Evolutionary conservation across 2,113 vertebrate species (phyloP).

Genomic region (Eonycteris spelaea): DNA sequence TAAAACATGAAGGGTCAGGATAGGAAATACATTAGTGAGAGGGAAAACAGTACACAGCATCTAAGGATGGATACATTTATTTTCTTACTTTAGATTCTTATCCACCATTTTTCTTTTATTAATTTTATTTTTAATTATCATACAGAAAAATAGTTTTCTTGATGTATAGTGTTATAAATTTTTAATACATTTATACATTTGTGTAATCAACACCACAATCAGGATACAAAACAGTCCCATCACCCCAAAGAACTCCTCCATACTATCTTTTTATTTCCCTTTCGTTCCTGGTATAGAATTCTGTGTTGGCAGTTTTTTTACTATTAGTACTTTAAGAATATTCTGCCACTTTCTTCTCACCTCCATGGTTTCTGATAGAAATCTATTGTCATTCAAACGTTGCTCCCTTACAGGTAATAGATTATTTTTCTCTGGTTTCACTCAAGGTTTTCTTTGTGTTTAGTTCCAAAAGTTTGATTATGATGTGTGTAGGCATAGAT

Average conservation of each 20-base stretch:
- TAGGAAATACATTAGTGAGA: not conserved
- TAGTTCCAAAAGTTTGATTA: not conserved
- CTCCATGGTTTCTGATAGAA: not conserved
- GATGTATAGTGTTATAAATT: not conserved
- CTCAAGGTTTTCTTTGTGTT: not conserved
- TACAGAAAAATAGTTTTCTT: not conserved
- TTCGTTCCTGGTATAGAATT: not conserved
- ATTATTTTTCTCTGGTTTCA: not conserved
- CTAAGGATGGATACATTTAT: not conserved
- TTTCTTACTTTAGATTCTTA: not conserved
- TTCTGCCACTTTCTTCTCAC: not conserved
- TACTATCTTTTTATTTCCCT: not conserved
- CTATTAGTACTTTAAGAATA: not conserved
- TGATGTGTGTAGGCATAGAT: not conserved
- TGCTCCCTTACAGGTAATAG: not conserved
- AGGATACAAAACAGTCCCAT: not conserved
- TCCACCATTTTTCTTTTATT: not conserved
- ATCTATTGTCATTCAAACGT: not conserved
- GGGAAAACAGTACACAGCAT: not conserved
- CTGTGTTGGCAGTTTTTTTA: not conserved
- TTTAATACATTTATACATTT: not conserved
- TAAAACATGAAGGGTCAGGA: not conserved
- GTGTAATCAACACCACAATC: not conserved
- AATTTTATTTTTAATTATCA: not conserved
- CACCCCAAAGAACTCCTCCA: not conserved